Evolutionary conservation across 1,140 invertebrate genomes (phyloP), one percentile per base, ranked within the genome.

Genomic region (Papilio glaucus): DNA sequence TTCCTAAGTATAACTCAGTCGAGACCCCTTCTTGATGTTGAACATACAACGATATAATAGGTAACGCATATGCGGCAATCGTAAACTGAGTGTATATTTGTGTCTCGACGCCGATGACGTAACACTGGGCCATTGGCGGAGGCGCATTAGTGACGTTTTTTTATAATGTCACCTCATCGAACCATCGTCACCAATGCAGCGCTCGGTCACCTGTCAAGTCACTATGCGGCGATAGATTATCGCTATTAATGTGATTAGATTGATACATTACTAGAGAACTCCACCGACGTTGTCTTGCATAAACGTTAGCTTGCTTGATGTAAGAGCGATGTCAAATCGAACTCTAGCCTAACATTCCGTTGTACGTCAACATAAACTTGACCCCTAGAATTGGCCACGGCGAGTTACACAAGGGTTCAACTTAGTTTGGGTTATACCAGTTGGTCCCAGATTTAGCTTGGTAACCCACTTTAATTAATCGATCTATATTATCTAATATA

Each of bases 21-120:
- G n/a, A n/a, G n/a, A n/a, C n/a, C n/a, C n/a, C n/a, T n/a, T n/a
- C n/a, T n/a, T n/a, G n/a, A n/a, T n/a, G n/a, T n/a, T n/a, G 9
- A 15, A 45, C n/a, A 18, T 8, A 21, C 10, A 21, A 1, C 15
- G 0, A 49, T 8, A 24, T 24, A 9, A 9, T 24, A 57, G 9
- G 39, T 74, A 71, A 72, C 71, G 72, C 37, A 42, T 62, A 21
- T 63, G 39, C 62, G 41, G 45, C 29, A 72, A 71, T 79, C 71
- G 73, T 76, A 60, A 62, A 75, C 41, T 68, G 69, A 76, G 37
- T 71, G 71, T 53, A 49, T n/a, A n/a, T n/a, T n/a, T n/a, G 62
- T 75, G 73, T 75, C 67, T 73, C 75, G 77, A 69, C 75, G 72
- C 33, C 37, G 42, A 4, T 57, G 49, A 57, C 49, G 12, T 57